Evolutionary conservation across 2,113 vertebrate genomes (phyloP).

Genomic region (Tragelaphus scriptus): DNA sequence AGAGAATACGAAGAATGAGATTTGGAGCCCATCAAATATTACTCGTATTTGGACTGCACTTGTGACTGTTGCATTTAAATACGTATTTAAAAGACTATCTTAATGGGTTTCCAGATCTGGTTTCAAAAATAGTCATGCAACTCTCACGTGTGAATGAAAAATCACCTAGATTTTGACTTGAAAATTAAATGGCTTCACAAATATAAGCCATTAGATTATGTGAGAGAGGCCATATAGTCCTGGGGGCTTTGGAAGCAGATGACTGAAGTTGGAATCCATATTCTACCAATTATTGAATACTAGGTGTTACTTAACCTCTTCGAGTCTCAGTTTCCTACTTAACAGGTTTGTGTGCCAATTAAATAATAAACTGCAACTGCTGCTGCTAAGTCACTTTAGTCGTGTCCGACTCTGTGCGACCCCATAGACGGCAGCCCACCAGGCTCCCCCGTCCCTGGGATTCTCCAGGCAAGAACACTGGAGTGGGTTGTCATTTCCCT

Average conservation of each 20-base stretch:
- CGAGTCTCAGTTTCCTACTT: not conserved
- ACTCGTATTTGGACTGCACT: not conserved
- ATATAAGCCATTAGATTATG: not conserved
- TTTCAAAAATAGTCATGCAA: not conserved
- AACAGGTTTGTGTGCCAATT: not conserved
- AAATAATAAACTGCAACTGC: not conserved
- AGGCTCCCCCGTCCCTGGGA: too few relatives aligned
- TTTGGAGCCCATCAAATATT: not conserved
- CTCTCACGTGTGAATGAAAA: not conserved
- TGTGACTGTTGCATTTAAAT: not conserved
- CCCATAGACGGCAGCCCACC: too few relatives aligned
- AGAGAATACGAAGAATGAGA: not conserved
- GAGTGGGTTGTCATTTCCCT: too few relatives aligned
- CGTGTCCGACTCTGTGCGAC: too few relatives aligned
- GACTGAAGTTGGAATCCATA: not conserved
- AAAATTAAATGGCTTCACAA: not conserved
- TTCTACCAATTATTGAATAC: not conserved
- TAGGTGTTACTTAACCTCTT: not conserved
- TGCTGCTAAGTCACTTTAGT: too few relatives aligned
- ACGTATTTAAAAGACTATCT: not conserved
- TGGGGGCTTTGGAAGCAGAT: not conserved
- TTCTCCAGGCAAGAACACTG: too few relatives aligned
- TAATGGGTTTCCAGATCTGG: not conserved
- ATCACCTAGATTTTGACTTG: not conserved
- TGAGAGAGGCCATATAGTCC: not conserved